phyloP scores from a whole-genome alignment of 2,113 vertebrate genomes.

The Oxyruncus cristatus region DNA sequence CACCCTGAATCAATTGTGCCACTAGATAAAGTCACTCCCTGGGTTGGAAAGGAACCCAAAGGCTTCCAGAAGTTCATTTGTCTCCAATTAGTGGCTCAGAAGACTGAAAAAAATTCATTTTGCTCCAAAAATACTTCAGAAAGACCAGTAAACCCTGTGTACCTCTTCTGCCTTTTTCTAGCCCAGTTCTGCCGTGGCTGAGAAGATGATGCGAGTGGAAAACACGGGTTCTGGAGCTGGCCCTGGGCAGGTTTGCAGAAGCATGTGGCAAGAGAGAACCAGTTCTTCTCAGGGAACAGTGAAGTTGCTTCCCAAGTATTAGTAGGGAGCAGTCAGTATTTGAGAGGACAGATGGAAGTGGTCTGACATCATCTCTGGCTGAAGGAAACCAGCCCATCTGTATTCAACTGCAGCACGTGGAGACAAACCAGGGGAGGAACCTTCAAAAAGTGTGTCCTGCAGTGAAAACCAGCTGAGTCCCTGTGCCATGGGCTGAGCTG shows the following conservation, averaged over 20 bases:
- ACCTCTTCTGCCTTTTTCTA: neutral
- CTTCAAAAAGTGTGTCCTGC: neutral
- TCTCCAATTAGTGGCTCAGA: neutral
- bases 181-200: neutral
- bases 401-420: neutral
- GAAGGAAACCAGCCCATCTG: neutral
- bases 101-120: neutral
- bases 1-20: neutral
- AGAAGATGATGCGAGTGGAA: neutral
- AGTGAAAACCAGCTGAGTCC: neutral
- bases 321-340: neutral
- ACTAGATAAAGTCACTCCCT: neutral
- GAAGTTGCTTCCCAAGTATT: neutral
- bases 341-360: neutral
- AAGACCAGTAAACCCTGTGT: neutral
- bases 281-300: neutral
- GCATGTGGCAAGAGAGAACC: neutral
- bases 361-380: neutral
- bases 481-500: neutral
- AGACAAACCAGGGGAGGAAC: neutral
- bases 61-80: neutral
- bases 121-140: neutral
- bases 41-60: neutral
- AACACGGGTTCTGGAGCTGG: neutral
- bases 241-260: conserved; percentile 4